These are phyloP conservation scores for Ernsta delagoae DNA, from an alignment of 2,888 invertebrate species.

Conservation along the genomic window DNA sequence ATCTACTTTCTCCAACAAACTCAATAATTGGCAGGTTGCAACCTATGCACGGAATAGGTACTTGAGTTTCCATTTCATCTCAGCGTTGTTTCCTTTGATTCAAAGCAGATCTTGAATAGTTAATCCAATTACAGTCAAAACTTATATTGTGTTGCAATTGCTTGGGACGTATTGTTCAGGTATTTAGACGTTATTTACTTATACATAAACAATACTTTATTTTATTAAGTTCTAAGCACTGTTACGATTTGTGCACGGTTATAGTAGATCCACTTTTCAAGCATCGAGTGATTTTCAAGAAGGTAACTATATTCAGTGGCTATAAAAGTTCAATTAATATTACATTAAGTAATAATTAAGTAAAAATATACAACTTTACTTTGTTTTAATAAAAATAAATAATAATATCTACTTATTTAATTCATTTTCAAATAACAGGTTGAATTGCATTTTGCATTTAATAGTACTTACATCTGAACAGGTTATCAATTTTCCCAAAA, in stretches of 20 bases:
- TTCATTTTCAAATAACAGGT: background rate
- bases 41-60: conserved; percentile 7
- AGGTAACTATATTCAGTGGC: too few species aligned
- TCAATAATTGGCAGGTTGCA: conserved; percentile 11
- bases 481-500: background rate
- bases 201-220: too few species aligned
- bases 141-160: background rate
- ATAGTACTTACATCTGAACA: background rate
- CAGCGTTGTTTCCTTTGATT: conserved; percentile 43
- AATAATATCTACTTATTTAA: too few species aligned
- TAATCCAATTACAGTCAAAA: conserved; percentile 1
- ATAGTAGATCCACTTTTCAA: too few species aligned
- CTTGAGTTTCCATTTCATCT: conserved; percentile 14
- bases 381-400: too few species aligned
- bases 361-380: too few species aligned
- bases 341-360: too few species aligned
- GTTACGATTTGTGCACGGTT: too few species aligned
- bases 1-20: background rate
- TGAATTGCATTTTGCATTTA: background rate
- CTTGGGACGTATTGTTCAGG: background rate
- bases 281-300: too few species aligned
- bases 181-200: too few species aligned
- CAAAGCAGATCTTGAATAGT: conserved; percentile 45
- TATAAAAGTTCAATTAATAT: too few species aligned
- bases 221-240: too few species aligned